Base-by-base conservation (phyloP, 2,888 invertebrate genomes). In the Cantharis lateralis region DNA sequence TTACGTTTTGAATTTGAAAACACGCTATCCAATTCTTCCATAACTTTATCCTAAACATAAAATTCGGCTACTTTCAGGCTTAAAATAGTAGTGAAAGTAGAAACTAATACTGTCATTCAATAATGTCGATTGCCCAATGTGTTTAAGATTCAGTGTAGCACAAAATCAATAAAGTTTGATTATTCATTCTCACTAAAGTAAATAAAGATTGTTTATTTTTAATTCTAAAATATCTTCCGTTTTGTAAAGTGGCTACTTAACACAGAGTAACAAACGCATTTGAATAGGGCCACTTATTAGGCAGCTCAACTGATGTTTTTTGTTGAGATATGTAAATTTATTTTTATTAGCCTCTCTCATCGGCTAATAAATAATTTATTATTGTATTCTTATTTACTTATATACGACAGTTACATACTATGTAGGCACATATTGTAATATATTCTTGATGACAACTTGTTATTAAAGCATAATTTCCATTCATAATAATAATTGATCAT, bases 1-100 rank as follows among this genome's bases (percentile, higher is more conserved):
- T 71, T 70, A 15, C 81, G 75, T 26, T 81, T 70, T 2, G 82
- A 78, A 63, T 82, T 80, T 26, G 80, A 82, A 68, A 82, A 81
- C 11, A 82, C 78, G 20, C 79, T 74, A 10, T 80, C 68, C 15
- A 81, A 20, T 72, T 81, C 81, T 9, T 62, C 68, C 28, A 78
- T 73, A 15, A 79, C 72, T 76, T 80, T 80, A 71, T 81, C 80
- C 81, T 81, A 10, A 63, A 28, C 9, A 73, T 24, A 69, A 68
- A 28, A 68, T 18, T 18, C 15, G 1, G 24, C 20, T 68, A 4
- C 0, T 13, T 32, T n/a, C 15, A 7, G 28, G 28, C 11, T 28
- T 32, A 32, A 32, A 32, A 32, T 28, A 28, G 3, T 10, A n/a
- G 5, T 16, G 64, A 66, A 66, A 66, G 24, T 15, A 20, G 20